Evolutionary conservation across 2,797 vertebrate genomes (phyloP), one percentile per base, ranked within the genome.

Genomic region (Microctenopoma steveboyesi): DNA sequence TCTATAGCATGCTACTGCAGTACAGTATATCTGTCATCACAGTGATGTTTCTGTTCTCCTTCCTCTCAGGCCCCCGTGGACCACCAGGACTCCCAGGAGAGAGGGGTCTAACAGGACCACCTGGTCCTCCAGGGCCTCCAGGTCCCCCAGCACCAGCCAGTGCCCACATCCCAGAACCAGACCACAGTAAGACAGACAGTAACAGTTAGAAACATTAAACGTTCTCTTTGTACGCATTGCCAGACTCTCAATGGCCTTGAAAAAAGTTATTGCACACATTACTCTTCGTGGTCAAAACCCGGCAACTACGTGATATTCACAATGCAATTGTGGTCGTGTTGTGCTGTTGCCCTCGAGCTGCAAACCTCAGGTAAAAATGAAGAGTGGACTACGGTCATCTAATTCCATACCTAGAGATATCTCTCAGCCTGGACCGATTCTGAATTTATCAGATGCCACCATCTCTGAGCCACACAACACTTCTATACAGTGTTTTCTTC

Each of bases 71-170:
- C 5, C 92, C 92, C 4, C 91, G 85, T 56, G 94, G 93, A 65
- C 93, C 93, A 40, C 86, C 86, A 66, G 94, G 94, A 0, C 54
- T 89, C 52, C 95, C 95, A 0, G 96, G 96, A 84, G 95, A 96
- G 64, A 95, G 90, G 72, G 97, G 96, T 39, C 78, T 89, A 14
- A 92, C 93, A 0, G 95, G 95, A 0, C 95, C 86, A 5, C 94
- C 95, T 0, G 96, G 95, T 0, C 95, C 95, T n/a, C 96, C 95
- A 0, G 94, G 94, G 0, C 95, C 95, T n/a, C 96, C 95, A 0
- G 94, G 94, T 0, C 91, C 91, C 1, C 91, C 92, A 37, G 87
- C 88, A 0, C 90, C 93, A 6, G 81, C 90, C 49, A 94, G 93
- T 25, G 50, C 91, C 59, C 78, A 7, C 13, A 89, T 93, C 63